Base-by-base conservation (phyloP, 2,797 vertebrate species). In the Ispidina picta region DNA sequence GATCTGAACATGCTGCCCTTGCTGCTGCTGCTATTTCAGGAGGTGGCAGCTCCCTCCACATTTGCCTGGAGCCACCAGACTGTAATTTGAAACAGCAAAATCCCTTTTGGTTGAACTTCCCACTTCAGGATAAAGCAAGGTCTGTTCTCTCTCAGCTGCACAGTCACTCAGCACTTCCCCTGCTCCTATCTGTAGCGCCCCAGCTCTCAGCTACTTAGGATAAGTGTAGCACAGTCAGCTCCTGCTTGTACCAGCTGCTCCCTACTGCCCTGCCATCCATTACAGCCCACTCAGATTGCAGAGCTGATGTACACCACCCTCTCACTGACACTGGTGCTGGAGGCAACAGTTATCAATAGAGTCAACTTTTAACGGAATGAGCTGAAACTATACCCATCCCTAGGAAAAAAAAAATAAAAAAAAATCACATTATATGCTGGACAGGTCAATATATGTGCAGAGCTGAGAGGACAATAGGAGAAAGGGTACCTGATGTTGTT, bases 51-150 rank as follows among this genome's bases (percentile, higher is more conserved):
- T 78, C 86, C 72, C 65, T 86, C 58, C 48, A 62, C 3, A 2
- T 71, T 71, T 65, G 72, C 74, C 78, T 94, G 83, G 68, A 95
- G 91, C 78, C 88, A 88, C 71, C 69, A 86, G 74, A 11, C 31
- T 93, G 91, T 94, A 95, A 95, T 94, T 90, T 86, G 94, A 95
- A 95, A 90, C 92, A 80, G 78, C 69, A 77, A 88, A 84, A 91
- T 80, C 89, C 58, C 71, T 86, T 93, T 56, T 85, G 49, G 77
- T 94, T 84, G 89, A 90, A 93, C 86, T 92, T 95, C 89, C 92
- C 89, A 69, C 72, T 95, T 84, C 71, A 88, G 92, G 88, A 95
- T 94, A 95, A 96, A 81, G 78, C 74, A 92, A 86, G 22, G 84
- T 46, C 93, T 95, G 93, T 74, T 95, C 89, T 95, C 81, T 94